phyloP scores from a whole-genome alignment of 2,113 vertebrate genomes.

The Myanophis thanlyinensis region DNA sequence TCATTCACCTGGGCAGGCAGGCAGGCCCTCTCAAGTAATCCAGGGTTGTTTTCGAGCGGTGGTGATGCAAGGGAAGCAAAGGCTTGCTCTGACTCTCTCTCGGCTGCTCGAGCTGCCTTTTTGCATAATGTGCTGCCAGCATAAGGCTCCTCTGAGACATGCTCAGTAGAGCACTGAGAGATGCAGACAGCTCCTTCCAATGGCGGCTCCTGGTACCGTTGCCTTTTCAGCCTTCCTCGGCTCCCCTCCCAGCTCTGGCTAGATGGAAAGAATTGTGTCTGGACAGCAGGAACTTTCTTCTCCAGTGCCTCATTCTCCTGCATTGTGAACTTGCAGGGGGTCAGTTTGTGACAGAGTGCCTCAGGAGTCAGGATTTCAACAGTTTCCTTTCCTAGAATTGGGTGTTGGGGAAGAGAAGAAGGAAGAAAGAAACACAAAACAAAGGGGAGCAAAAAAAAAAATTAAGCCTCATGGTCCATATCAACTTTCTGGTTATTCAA shows the following conservation, averaged over 20 bases:
- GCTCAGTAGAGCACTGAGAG: slow-evolving; percentile 74
- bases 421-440: background rate
- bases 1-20: slow-evolving; percentile 47
- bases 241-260: slow-evolving; percentile 69
- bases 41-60: slow-evolving; percentile 68
- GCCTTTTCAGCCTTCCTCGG: slow-evolving; percentile 21
- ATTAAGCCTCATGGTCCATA: background rate
- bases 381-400: slow-evolving; percentile 10
- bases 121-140: slow-evolving; percentile 78
- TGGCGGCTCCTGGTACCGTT: slow-evolving; percentile 61
- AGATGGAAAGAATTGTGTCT: slow-evolving; percentile 73
- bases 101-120: slow-evolving; percentile 75
- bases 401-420: background rate
- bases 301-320: slow-evolving; percentile 75
- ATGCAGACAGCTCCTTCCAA: slow-evolving; percentile 71
- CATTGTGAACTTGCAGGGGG: slow-evolving; percentile 36
- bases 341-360: background rate
- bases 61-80: slow-evolving; percentile 70
- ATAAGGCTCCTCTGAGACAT: slow-evolving; percentile 74
- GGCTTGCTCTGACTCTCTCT: slow-evolving; percentile 68
- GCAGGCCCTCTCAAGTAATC: slow-evolving; percentile 54
- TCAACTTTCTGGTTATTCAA: background rate
- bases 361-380: slow-evolving; percentile 5
- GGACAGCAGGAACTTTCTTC: slow-evolving; percentile 72
- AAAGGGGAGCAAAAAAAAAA: background rate